These are phyloP conservation scores for Lepus oiostolus DNA, from an alignment of 2,797 vertebrate species.

Conservation along the genomic window DNA sequence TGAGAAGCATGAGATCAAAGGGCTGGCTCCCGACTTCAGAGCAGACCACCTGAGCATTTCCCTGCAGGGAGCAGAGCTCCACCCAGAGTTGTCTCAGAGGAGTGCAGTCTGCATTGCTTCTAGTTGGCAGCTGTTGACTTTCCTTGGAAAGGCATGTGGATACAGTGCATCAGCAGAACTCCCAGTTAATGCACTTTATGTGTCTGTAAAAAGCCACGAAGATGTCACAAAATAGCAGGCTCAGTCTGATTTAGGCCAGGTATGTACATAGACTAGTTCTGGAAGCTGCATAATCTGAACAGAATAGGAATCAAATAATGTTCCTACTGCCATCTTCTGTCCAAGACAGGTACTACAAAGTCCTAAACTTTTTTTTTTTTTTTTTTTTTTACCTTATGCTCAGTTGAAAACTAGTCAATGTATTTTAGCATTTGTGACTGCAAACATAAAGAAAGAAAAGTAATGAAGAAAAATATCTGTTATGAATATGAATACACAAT, in stretches of 20 bases:
- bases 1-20: rapidly evolving
- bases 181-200: conserved; percentile 44
- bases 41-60: background rate
- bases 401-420: background rate
- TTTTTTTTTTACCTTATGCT: background rate
- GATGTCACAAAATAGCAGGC: background rate
- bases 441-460: conserved; percentile 33
- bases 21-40: background rate
- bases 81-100: background rate
- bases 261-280: background rate
- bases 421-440: conserved; percentile 40
- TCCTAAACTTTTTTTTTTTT: background rate
- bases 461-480: background rate
- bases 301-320: background rate
- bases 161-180: conserved; percentile 27
- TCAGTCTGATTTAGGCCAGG: background rate
- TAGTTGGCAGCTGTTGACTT: conserved; percentile 19
- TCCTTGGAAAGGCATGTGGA: conserved; percentile 46
- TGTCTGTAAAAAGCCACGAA: conserved; percentile 59
- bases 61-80: rapidly evolving
- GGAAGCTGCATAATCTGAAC: background rate
- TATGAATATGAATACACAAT: background rate
- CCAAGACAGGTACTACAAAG: conserved; percentile 63
- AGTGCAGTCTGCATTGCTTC: background rate
- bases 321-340: conserved; percentile 87